Conservation (phyloP, 2,113 vertebrate species). For the Gnathonemus longibarbis region DNA sequence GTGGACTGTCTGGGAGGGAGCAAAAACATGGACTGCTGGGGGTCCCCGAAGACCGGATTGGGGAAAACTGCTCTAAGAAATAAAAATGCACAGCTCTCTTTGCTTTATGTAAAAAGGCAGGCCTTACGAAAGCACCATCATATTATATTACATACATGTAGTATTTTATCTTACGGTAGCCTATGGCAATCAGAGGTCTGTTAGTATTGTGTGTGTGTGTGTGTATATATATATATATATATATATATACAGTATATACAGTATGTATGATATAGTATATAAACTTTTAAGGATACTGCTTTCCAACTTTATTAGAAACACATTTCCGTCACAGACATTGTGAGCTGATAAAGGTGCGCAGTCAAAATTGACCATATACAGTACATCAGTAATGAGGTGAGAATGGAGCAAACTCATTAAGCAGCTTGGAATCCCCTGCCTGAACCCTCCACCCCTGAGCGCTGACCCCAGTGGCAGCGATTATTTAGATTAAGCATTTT, state of each 20-base stretch:
- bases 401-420: constrained; percentile 1
- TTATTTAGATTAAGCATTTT: constrained; percentile 54
- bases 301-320: background rate
- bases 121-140: background rate
- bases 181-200: background rate
- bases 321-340: background rate
- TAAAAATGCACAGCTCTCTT: background rate
- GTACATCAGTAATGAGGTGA: background rate
- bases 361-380: background rate
- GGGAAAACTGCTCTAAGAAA: background rate
- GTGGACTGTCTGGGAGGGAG: background rate
- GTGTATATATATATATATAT: no score
- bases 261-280: no score
- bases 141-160: background rate
- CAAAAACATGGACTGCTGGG: background rate
- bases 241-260: no score
- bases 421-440: constrained; percentile 19
- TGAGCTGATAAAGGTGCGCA: background rate
- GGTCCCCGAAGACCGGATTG: background rate
- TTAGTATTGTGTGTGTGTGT: background rate
- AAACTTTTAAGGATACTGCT: background rate
- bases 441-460: constrained; percentile 44
- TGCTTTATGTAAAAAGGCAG: background rate
- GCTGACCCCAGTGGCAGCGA: constrained; percentile 48
- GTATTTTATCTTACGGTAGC: background rate